Percentiles rank a stretch among this genome's conserved stretches.
These are phyloP conservation scores for Sturnira hondurensis DNA, from an alignment of 2,113 vertebrate species.

Conservation along the genomic window DNA sequence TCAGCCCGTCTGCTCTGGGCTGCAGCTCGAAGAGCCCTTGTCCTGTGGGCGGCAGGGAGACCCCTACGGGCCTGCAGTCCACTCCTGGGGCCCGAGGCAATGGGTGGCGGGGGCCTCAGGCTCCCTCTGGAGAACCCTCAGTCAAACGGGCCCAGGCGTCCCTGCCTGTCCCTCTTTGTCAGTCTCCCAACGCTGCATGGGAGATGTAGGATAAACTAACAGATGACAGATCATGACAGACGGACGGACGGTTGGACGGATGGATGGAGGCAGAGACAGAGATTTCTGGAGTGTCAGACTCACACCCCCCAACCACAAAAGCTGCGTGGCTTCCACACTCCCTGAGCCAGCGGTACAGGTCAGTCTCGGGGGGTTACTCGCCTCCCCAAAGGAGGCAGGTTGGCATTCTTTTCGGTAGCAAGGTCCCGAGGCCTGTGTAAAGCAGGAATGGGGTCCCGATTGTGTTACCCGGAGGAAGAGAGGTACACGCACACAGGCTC, in stretches of 20 bases:
- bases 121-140: neutral
- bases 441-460: neutral
- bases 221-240: neutral
- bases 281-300: neutral
- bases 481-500: neutral
- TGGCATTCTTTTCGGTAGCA: conserved; percentile 8
- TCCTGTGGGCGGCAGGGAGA: conserved; percentile 57
- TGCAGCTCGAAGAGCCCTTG: conserved; percentile 38
- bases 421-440: no score
- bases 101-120: neutral
- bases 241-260: neutral
- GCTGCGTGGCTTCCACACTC: neutral
- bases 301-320: neutral
- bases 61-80: conserved; percentile 50
- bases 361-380: neutral
- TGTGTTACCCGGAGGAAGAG: neutral
- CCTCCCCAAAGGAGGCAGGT: neutral
- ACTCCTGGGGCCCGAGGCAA: neutral
- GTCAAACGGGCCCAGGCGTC: neutral
- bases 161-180: neutral
- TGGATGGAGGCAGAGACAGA: neutral
- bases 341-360: neutral
- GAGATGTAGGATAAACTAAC: conserved; percentile 18
- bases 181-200: conserved; percentile 20
- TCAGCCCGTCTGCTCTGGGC: neutral